Conservation (phyloP, 2,888 invertebrate genomes). For the Lampropteryx suffumata region DNA sequence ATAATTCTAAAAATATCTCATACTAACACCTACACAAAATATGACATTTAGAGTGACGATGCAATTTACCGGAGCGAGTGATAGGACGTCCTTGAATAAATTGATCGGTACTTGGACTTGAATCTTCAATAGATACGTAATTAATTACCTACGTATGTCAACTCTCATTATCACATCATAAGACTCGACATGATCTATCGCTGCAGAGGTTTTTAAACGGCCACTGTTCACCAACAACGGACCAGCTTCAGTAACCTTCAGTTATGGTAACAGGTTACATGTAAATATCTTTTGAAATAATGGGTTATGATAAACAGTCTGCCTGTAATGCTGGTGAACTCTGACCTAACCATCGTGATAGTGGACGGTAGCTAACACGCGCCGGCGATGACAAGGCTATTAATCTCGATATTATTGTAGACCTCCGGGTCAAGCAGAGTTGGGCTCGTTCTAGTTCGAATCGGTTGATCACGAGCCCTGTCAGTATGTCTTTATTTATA, state of each 20-base stretch:
- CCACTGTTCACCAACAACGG: neutral
- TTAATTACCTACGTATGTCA: neutral
- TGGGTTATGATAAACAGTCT: neutral
- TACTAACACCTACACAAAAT: no score
- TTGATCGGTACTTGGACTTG: constrained; percentile 14
- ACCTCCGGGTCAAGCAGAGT: constrained; percentile 44
- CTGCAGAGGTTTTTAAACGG: neutral
- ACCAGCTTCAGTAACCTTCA: neutral
- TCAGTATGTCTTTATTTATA: constrained; percentile 27
- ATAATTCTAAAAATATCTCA: no score
- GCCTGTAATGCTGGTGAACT: neutral
- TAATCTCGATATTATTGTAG: constrained; percentile 24
- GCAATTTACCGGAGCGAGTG: neutral
- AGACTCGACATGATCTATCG: constrained; percentile 2
- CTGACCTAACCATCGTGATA: constrained; percentile 7
- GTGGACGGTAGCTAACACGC: constrained; percentile 22
- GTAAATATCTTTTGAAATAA: no score
- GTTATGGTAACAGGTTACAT: neutral
- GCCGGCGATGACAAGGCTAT: constrained; percentile 20
- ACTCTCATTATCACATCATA: constrained; percentile 8
- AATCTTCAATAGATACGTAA: constrained; percentile 6
- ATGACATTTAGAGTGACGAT: neutral
- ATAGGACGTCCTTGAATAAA: constrained; percentile 8
- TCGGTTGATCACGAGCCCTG: constrained; percentile 56
- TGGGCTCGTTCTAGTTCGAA: constrained; percentile 42